Base-by-base conservation (phyloP, 1,140 invertebrate species). In the Stegodyphus dumicola region DNA sequence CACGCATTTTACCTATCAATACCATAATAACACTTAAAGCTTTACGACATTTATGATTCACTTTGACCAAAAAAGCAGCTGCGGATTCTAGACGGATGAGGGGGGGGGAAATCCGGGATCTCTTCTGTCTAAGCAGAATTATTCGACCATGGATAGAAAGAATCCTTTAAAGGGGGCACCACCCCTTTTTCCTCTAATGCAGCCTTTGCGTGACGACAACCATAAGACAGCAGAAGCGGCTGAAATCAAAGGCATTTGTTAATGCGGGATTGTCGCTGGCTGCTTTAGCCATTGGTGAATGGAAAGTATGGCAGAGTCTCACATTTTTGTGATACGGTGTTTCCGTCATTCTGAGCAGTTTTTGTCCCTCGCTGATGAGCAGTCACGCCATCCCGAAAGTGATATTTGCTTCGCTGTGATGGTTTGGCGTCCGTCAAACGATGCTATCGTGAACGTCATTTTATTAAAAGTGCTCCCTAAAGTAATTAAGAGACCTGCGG, bases 261-360 rank as follows among this genome's bases (percentile, higher is more conserved):
- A 67, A 67, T 64, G 73, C 73, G n/a, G 73, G n/a, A 74, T 54
- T 74, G 49, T 74, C 71, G 7, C 71, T 13, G 6, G 13, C 53
- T 60, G 53, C 17, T 17, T 18, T 75, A 10, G 18, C 73, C 7
- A 75, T 71, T 71, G 69, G 33, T 49, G 9, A 75, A 11, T n/a
- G n/a, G n/a, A n/a, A 64, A n/a, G 60, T 2, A n/a, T 11, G 17
- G 13, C 17, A 0, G 17, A 5, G 49, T 65, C 75, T 51, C 10
- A 49, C 75, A 77, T 65, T 77, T 77, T 77, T 65, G 75, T 77
- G 60, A 77, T 77, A 77, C 60, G 75, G 75, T 77, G 75, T 77
- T 77, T 77, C 75, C 75, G 75, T 56, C 75, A 49, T 77, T 77
- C 65, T 60, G 75, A 33, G 60, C 75, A 77, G 75, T 65, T 65